phyloP scores from a whole-genome alignment of 2,797 vertebrate genomes.

The Coilia nasus region DNA sequence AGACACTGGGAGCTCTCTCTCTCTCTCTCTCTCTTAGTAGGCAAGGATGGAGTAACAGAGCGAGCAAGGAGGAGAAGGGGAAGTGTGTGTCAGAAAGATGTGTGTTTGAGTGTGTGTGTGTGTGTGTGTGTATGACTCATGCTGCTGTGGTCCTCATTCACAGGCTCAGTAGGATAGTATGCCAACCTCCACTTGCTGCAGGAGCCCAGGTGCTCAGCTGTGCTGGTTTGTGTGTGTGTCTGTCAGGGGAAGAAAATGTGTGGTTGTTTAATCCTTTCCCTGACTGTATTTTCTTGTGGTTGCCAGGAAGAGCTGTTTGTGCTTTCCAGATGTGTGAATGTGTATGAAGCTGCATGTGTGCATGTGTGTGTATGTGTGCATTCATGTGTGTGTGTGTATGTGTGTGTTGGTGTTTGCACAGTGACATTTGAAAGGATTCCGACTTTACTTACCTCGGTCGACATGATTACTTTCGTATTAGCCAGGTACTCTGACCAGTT shows the following conservation, averaged over 20 bases:
- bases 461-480: no score
- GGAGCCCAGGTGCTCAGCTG: not conserved
- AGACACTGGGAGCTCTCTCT: not conserved
- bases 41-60: not conserved
- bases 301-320: not conserved
- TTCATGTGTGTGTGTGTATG: not conserved
- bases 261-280: constrained; percentile 9
- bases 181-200: constrained; percentile 9
- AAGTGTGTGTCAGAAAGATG: not conserved
- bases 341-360: not conserved
- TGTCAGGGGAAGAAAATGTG: not conserved
- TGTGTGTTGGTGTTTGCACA: not conserved
- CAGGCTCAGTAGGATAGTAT: not conserved
- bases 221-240: not conserved
- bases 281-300: not conserved
- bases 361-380: not conserved
- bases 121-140: not conserved
- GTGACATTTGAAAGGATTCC: no score
- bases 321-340: not conserved
- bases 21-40: no score
- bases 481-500: no score
- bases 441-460: no score
- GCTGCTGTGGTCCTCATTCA: constrained; percentile 21
- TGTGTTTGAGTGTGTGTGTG: not conserved
- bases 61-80: no score